Evolutionary conservation across 2,113 vertebrate genomes (phyloP).

Genomic region (Xenopus laevis): DNA sequence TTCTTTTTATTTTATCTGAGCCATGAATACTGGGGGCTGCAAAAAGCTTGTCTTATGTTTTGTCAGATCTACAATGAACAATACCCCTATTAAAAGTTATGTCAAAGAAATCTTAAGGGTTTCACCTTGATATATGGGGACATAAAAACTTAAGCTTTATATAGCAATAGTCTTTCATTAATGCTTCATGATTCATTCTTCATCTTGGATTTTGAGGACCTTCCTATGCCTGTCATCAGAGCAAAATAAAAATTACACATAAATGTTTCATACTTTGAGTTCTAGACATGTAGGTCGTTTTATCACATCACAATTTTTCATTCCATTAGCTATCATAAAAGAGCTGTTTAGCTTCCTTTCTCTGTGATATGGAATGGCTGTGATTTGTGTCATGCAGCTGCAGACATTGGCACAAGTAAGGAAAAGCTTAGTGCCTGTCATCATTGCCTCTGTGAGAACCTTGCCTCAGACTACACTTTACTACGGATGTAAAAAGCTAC

Average conservation of each 20-base stretch:
- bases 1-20: constrained; percentile 48
- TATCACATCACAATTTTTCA: constrained; percentile 28
- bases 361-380: not conserved
- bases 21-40: constrained; percentile 52
- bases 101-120: constrained; percentile 54
- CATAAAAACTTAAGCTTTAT: constrained; percentile 58
- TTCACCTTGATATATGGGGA: constrained; percentile 59
- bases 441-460: not conserved
- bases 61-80: constrained; percentile 44
- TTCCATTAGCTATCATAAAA: constrained; percentile 25
- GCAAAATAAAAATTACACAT: constrained; percentile 12
- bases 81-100: constrained; percentile 56
- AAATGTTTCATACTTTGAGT: constrained; percentile 38
- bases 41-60: constrained; percentile 48
- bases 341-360: constrained; percentile 18
- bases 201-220: constrained; percentile 41
- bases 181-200: constrained; percentile 58
- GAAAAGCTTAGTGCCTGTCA: not conserved
- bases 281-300: constrained; percentile 34
- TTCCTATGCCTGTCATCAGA: constrained; percentile 25
- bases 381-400: constrained; percentile 29
- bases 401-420: not conserved
- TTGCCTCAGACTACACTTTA: too few relatives aligned
- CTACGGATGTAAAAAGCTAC: too few relatives aligned
- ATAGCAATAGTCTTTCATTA: constrained; percentile 57